Conservation (phyloP, 2,888 invertebrate genomes). For the Macrophya annulata region DNA sequence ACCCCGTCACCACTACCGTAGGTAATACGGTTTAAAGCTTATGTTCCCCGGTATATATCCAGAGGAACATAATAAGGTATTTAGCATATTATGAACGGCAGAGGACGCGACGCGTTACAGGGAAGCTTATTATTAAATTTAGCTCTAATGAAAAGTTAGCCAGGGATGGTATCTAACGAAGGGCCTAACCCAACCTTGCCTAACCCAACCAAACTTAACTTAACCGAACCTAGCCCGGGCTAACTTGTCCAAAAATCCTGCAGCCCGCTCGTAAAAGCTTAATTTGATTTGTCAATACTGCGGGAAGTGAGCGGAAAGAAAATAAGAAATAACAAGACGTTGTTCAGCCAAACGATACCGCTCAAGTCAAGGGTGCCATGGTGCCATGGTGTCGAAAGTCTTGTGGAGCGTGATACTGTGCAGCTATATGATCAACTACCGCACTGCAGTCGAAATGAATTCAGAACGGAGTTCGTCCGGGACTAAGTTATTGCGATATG, state of each 20-base stretch:
- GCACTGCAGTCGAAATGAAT: conserved; percentile 37
- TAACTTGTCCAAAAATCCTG: conserved; percentile 68
- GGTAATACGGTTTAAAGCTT: conserved; percentile 41
- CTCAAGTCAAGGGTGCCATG: conserved; percentile 21
- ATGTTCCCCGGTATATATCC: conserved; percentile 32
- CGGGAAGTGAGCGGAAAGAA: conserved; percentile 56
- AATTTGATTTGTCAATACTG: conserved; percentile 58
- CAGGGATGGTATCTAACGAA: conserved; percentile 45
- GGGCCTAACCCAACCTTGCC: conserved; percentile 39
- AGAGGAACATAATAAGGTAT: conserved; percentile 53
- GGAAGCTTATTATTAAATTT: conserved; percentile 62
- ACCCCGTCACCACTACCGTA: not conserved
- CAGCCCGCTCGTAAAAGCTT: conserved; percentile 58
- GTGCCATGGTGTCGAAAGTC: conserved; percentile 17
- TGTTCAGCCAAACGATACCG: conserved; percentile 51
- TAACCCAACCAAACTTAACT: conserved; percentile 16
- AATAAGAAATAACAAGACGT: conserved; percentile 58
- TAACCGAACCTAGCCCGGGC: conserved; percentile 68
- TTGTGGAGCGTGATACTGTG: not conserved
- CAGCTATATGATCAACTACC: conserved; percentile 7
- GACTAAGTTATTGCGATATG: conserved; percentile 58
- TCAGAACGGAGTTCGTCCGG: conserved; percentile 57
- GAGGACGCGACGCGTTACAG: conserved; percentile 52
- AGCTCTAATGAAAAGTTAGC: conserved; percentile 64
- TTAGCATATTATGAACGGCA: conserved; percentile 57